These are phyloP conservation scores for Hypotaenidia philippensis DNA, from an alignment of 2,797 vertebrate genomes.

Conservation along the genomic window DNA sequence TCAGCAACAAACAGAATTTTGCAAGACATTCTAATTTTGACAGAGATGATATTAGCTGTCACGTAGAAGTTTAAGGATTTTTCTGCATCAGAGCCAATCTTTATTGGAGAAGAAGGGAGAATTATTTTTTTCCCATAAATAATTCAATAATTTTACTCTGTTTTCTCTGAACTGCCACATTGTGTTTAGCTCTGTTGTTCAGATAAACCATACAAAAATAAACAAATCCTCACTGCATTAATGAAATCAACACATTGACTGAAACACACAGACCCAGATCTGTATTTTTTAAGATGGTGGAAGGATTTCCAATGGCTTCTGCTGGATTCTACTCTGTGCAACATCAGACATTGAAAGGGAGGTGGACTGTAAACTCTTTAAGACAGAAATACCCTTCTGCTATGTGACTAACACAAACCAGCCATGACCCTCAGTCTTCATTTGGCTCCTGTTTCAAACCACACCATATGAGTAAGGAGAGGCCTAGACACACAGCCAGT, in stretches of 20 bases:
- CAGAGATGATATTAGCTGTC: not conserved
- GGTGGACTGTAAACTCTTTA: not conserved
- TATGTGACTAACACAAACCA: not conserved
- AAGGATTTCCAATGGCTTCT: not conserved
- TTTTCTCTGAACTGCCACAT: not conserved
- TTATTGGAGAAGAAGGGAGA: not conserved
- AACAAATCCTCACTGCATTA: not conserved
- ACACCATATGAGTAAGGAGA: not conserved
- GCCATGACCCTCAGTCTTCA: not conserved
- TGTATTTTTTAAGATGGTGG: not conserved
- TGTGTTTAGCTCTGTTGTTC: not conserved
- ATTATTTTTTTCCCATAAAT: not conserved
- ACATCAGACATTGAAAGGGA: not conserved
- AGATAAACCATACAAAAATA: not conserved
- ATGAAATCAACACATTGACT: not conserved
- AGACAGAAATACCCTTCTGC: not conserved
- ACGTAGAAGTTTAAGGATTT: not conserved
- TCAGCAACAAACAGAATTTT: not conserved
- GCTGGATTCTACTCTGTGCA: not conserved
- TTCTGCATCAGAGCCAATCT: not conserved
- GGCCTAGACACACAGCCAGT: not conserved
- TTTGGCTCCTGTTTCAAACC: not conserved
- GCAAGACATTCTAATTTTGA: not conserved
- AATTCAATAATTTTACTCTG: not conserved
- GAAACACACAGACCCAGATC: not conserved